These are phyloP conservation scores for Drosophila kanekoi DNA, from an alignment of 2,888 invertebrate genomes.

Conservation along the genomic window DNA sequence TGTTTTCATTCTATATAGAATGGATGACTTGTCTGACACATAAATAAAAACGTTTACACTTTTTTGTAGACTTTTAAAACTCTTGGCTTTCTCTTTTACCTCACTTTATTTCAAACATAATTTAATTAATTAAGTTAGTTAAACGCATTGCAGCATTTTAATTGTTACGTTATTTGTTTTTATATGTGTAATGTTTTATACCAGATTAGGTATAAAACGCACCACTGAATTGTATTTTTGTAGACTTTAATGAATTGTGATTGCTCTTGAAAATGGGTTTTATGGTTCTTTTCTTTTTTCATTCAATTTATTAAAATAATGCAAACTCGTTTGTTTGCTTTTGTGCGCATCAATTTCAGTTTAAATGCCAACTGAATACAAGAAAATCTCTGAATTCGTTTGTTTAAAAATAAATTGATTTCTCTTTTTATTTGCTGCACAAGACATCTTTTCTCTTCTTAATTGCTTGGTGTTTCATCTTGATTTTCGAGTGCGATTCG, in stretches of 20 bases:
- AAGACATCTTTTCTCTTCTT: slow-evolving; percentile 29
- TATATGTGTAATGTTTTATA: slow-evolving; percentile 66
- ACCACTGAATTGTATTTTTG: slow-evolving; percentile 70
- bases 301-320: slow-evolving; percentile 14
- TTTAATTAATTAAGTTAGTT: slow-evolving; percentile 18
- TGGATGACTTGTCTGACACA: slow-evolving; percentile 11
- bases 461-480: slow-evolving; percentile 32
- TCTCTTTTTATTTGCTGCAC: slow-evolving; percentile 49
- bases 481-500: slow-evolving; percentile 21
- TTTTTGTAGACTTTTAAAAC: slow-evolving; percentile 58
- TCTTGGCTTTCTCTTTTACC: slow-evolving; percentile 34
- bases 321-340: slow-evolving; percentile 40
- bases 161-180: slow-evolving; percentile 26
- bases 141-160: slow-evolving; percentile 28
- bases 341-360: slow-evolving; percentile 69
- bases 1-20: slow-evolving; percentile 24
- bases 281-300: slow-evolving; percentile 12
- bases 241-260: slow-evolving; percentile 30
- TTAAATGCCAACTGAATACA: slow-evolving; percentile 63
- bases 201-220: slow-evolving; percentile 71
- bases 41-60: slow-evolving; percentile 47
- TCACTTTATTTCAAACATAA: slow-evolving; percentile 61
- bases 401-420: slow-evolving; percentile 55
- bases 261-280: slow-evolving; percentile 31
- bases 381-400: slow-evolving; percentile 35